These are phyloP conservation scores for Heliocidaris erythrogramma DNA, from an alignment of 35 echinoderm and acorn worm species.

Conservation along the genomic window DNA sequence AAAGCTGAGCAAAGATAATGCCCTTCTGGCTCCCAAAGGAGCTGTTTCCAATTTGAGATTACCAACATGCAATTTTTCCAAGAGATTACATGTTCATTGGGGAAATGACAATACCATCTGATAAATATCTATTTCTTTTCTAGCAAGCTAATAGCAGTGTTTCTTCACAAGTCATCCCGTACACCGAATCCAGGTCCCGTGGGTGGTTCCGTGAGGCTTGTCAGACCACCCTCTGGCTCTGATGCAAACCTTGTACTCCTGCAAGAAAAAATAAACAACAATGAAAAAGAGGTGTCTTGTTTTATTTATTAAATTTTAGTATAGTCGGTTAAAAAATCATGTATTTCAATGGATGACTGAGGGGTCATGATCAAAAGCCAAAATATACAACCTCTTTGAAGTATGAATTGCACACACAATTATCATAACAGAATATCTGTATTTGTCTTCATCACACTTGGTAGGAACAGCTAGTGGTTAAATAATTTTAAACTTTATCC, in stretches of 20 bases:
- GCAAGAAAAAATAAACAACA: neutral
- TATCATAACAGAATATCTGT: too few species aligned
- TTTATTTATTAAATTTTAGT: too few species aligned
- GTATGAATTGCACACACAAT: too few species aligned
- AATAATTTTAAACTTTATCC: too few species aligned
- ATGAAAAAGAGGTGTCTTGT: neutral
- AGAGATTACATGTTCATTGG: neutral
- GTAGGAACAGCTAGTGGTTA: too few species aligned
- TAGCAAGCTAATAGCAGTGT: neutral
- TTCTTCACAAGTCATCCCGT: slow-evolving; percentile 77
- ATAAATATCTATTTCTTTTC: neutral
- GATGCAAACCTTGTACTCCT: slow-evolving; percentile 89
- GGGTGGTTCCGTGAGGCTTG: slow-evolving; percentile 85
- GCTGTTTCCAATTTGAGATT: neutral
- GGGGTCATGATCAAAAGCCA: too few species aligned
- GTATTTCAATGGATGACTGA: too few species aligned
- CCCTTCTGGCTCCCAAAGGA: neutral
- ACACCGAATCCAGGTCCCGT: slow-evolving; percentile 86
- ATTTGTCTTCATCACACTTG: too few species aligned
- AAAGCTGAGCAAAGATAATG: neutral
- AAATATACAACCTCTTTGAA: too few species aligned
- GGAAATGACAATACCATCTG: neutral
- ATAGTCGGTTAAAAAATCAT: too few species aligned
- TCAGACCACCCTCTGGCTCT: slow-evolving; percentile 83
- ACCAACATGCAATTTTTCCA: neutral